Conservation (phyloP, 2,888 invertebrate genomes). For the Hemaris fuciformis region DNA sequence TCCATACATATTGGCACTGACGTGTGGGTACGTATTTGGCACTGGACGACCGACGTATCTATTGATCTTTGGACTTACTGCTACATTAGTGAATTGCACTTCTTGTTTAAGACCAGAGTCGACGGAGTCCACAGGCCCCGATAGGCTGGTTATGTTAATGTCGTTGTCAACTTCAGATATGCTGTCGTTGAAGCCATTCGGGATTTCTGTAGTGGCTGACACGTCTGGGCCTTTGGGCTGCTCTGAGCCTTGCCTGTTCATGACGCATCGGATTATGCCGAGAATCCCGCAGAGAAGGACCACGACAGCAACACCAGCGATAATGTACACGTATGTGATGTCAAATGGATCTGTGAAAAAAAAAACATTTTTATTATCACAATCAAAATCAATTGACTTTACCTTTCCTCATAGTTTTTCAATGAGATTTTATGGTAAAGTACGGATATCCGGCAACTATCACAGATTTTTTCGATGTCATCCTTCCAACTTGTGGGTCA, state of each 20-base stretch:
- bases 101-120: constrained; percentile 71
- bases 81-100: constrained; percentile 71
- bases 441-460: no score
- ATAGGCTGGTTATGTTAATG: constrained; percentile 86
- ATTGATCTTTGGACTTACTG: constrained; percentile 74
- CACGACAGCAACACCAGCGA: constrained; percentile 87
- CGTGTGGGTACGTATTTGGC: constrained; percentile 75
- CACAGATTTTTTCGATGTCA: no score
- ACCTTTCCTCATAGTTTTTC: no score
- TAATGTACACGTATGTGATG: constrained; percentile 91
- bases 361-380: constrained; percentile 14
- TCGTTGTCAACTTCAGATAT: constrained; percentile 92
- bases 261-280: constrained; percentile 86
- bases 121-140: constrained; percentile 82
- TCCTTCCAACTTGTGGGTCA: no score
- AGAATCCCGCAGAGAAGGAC: constrained; percentile 87
- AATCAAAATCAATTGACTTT: no score
- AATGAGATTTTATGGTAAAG: no score
- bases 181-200: constrained; percentile 92
- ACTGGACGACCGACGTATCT: constrained; percentile 75
- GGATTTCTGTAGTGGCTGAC: constrained; percentile 87
- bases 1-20: constrained; percentile 78
- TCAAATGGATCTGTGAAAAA: constrained; percentile 86
- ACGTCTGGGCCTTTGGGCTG: constrained; percentile 86
- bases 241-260: constrained; percentile 84